Percentiles rank a stretch among this genome's conserved stretches.
These are phyloP conservation scores for Catalaphyllia jardinei DNA, from an alignment of 64 coral and sea anemone species.

Conservation along the genomic window DNA sequence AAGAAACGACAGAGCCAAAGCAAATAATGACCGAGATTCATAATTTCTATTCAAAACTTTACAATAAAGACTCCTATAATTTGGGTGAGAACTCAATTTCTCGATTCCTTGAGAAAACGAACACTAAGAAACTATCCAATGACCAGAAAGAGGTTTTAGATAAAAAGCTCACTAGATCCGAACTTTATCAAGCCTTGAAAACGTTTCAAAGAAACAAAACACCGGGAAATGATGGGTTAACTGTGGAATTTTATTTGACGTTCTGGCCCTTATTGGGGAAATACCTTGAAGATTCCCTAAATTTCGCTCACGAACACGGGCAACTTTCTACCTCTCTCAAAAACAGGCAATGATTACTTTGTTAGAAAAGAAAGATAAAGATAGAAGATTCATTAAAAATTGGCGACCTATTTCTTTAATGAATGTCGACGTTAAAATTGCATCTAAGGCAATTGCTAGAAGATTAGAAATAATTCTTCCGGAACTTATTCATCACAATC, in stretches of 20 bases:
- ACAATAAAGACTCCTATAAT: background rate
- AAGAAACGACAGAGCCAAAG: background rate
- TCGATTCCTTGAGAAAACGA: background rate
- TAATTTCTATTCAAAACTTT: background rate
- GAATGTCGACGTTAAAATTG: conserved; percentile 22
- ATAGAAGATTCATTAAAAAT: background rate
- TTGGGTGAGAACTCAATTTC: background rate
- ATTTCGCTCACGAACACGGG: background rate
- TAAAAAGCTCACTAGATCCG: background rate
- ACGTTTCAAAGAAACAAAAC: too few species aligned
- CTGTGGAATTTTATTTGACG: background rate
- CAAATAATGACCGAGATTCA: background rate
- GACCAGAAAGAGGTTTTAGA: background rate
- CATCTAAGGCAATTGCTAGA: conserved; percentile 11
- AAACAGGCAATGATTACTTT: conserved; percentile 13
- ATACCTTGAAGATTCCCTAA: background rate
- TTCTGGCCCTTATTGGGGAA: background rate
- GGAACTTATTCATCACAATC: too few species aligned
- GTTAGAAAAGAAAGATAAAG: conserved; percentile 5
- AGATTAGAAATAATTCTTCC: background rate
- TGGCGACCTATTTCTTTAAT: conserved; percentile 17
- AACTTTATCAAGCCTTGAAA: too few species aligned
- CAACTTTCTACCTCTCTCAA: conserved; percentile 2
- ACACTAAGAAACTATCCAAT: background rate
- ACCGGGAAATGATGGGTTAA: too few species aligned